Conservation (phyloP, 2,888 invertebrate genomes). For the Acronicta alni region DNA sequence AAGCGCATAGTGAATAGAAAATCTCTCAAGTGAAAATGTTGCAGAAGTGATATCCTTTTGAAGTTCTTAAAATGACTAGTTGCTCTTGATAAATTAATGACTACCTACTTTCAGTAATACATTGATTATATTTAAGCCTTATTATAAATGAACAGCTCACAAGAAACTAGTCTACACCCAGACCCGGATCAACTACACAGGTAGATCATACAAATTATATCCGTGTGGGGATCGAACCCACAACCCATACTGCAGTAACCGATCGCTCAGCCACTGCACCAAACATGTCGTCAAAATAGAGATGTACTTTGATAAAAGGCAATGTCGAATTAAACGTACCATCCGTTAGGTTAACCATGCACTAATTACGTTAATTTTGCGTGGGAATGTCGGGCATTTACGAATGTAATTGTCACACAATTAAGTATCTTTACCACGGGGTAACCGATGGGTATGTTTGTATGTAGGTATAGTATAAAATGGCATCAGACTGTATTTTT, state of each 20-base stretch:
- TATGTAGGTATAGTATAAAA: not conserved
- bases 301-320: not conserved
- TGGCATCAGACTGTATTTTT: not conserved
- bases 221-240: too few relatives aligned
- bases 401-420: constrained; percentile 29
- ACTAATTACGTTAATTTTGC: constrained; percentile 32
- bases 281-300: not conserved
- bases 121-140: too few relatives aligned
- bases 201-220: too few relatives aligned
- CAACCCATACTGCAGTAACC: too few relatives aligned
- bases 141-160: too few relatives aligned
- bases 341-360: constrained; percentile 7
- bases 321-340: constrained; percentile 15
- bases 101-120: too few relatives aligned
- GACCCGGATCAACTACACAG: too few relatives aligned
- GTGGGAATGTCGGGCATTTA: constrained; percentile 17
- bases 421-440: constrained; percentile 22
- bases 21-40: constrained; percentile 37
- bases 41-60: not conserved
- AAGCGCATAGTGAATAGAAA: constrained; percentile 56
- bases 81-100: too few relatives aligned
- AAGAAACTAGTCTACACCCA: too few relatives aligned
- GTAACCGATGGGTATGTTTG: not conserved
- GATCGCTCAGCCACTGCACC: too few relatives aligned
- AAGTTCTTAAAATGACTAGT: constrained; percentile 10